Conservation (phyloP, 2,888 invertebrate species). For the Galerucella nymphaeae region DNA sequence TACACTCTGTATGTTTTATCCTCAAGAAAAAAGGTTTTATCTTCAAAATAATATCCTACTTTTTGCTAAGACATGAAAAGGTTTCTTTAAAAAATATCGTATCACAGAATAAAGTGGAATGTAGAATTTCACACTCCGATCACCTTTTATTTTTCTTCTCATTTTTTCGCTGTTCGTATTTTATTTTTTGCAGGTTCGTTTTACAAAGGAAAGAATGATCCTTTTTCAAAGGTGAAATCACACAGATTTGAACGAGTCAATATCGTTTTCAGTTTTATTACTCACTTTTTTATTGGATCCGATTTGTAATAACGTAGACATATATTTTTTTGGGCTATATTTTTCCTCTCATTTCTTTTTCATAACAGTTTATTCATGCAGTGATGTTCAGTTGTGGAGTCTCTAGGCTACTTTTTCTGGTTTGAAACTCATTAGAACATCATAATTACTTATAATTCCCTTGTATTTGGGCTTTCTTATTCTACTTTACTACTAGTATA, state of each 20-base stretch:
- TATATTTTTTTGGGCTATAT: background rate
- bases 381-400: no score
- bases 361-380: no score
- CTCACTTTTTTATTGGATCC: background rate
- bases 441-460: no score
- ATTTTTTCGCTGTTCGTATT: background rate
- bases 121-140: constrained; percentile 5
- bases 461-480: no score
- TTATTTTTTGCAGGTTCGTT: background rate
- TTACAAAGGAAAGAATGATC: background rate
- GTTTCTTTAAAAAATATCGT: background rate
- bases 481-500: no score
- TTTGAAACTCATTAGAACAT: no score
- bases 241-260: background rate
- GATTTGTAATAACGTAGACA: background rate
- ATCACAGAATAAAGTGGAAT: background rate
- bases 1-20: no score
- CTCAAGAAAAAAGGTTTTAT: no score
- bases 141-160: background rate
- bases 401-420: no score
- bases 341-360: background rate
- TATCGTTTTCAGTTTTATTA: constrained; percentile 17
- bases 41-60: background rate
- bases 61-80: background rate
- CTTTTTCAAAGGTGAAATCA: constrained; percentile 24